A percentile compares a stretch with the other conserved stretches of the same genome.
Evolutionary conservation across 1,140 invertebrate genomes (phyloP).

Genomic region (Epicauta chinensis): DNA sequence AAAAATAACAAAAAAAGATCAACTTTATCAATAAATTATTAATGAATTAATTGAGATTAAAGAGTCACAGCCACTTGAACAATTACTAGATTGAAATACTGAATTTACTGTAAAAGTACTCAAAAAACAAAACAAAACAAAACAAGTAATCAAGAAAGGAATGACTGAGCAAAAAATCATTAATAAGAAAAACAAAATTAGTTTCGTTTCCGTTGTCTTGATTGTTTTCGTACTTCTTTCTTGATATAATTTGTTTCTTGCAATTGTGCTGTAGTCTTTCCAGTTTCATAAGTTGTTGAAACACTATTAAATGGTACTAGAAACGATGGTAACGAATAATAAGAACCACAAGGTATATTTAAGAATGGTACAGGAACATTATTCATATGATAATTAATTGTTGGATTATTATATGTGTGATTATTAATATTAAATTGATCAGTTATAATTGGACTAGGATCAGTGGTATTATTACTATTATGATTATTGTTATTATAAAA

Average conservation of each 20-base stretch:
- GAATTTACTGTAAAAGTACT: not conserved
- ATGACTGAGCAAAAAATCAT: not conserved
- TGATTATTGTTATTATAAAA: not conserved
- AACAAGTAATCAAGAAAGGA: too few relatives aligned
- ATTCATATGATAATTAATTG: slow-evolving; percentile 33
- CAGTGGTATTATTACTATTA: slow-evolving; percentile 8
- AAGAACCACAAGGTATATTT: slow-evolving; percentile 11
- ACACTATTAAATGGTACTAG: slow-evolving; percentile 11
- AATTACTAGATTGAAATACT: not conserved
- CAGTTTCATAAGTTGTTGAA: slow-evolving; percentile 1
- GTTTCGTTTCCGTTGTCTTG: slow-evolving; percentile 9
- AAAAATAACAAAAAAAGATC: slow-evolving; percentile 1
- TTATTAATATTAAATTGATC: slow-evolving; percentile 32
- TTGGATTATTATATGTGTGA: slow-evolving; percentile 31
- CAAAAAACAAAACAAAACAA: too few relatives aligned
- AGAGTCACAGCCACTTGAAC: not conserved
- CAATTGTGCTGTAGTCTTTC: not conserved
- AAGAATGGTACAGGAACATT: slow-evolving; percentile 21
- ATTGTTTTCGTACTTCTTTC: slow-evolving; percentile 12
- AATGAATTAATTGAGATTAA: slow-evolving; percentile 11
- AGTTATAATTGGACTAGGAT: slow-evolving; percentile 20
- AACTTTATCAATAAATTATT: slow-evolving; percentile 6
- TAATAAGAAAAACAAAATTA: not conserved
- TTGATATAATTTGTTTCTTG: slow-evolving; percentile 6
- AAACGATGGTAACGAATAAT: slow-evolving; percentile 14